phyloP scores from a whole-genome alignment of 2,797 vertebrate genomes.

The Poeciliopsis presidionis region DNA sequence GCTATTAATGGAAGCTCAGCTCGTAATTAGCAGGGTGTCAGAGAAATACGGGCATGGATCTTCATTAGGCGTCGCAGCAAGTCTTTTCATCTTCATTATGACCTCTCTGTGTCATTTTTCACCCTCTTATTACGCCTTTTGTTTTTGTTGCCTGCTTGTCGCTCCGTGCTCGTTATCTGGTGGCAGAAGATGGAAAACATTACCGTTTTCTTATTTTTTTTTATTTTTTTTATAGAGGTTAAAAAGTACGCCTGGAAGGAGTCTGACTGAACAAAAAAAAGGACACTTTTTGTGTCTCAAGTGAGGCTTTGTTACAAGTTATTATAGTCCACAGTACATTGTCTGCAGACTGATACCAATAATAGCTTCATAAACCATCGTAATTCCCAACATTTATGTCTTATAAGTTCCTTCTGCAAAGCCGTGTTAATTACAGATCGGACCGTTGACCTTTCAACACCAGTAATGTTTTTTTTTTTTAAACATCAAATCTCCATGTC shows the following conservation, averaged over 20 bases:
- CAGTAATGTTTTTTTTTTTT: constrained; percentile 48
- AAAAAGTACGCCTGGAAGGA: constrained; percentile 40
- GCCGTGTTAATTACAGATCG: constrained; percentile 53
- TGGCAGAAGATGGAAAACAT: constrained; percentile 34
- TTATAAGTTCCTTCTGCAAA: constrained; percentile 30
- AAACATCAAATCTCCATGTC: constrained; percentile 66
- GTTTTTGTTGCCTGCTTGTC: constrained; percentile 65
- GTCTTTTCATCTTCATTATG: constrained; percentile 83
- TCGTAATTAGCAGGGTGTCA: constrained; percentile 80
- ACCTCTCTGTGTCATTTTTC: constrained; percentile 72
- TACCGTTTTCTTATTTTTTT: background rate
- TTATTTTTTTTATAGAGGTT: constrained; percentile 31
- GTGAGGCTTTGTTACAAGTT: background rate
- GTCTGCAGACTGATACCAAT: background rate
- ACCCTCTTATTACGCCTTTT: constrained; percentile 72
- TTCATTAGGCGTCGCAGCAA: constrained; percentile 77
- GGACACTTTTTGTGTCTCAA: background rate
- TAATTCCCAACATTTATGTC: background rate
- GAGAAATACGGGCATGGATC: constrained; percentile 77
- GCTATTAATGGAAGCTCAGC: constrained; percentile 79
- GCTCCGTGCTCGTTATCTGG: constrained; percentile 50
- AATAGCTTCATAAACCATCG: background rate
- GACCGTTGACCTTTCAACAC: constrained; percentile 66
- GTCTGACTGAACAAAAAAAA: background rate
- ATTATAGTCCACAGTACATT: background rate